phyloP scores from a whole-genome alignment of 2,888 invertebrate genomes.

The Mesorhabditis sp. region DNA sequence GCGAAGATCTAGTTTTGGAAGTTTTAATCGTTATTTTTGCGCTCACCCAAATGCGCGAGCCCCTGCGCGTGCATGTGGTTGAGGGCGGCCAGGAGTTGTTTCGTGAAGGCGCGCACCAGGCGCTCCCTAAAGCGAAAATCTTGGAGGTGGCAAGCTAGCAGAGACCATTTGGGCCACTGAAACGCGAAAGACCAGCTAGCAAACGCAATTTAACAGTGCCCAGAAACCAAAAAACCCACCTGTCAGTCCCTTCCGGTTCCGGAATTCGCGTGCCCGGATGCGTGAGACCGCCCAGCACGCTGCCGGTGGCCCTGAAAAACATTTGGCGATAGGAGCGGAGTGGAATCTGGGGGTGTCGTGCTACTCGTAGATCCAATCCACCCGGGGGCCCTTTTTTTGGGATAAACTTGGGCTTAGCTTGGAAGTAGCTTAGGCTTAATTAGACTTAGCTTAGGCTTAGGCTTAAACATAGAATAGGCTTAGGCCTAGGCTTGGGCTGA shows the following conservation, averaged over 20 bases:
- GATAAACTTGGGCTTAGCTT: no score
- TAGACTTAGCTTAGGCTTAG: no score
- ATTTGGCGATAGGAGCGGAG: no score
- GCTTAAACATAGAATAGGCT: no score
- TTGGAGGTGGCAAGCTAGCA: background rate
- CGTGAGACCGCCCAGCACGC: conserved; percentile 18
- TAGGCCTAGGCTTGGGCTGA: no score
- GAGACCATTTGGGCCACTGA: background rate
- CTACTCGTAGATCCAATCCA: no score
- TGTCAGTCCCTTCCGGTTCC: conserved; percentile 26
- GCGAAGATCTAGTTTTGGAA: conserved; percentile 70
- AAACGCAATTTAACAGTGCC: background rate
- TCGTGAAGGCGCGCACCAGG: conserved; percentile 33
- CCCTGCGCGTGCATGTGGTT: conserved; percentile 68
- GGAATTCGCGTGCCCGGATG: conserved; percentile 29
- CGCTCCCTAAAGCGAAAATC: conserved; percentile 13
- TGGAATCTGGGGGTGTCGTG: no score
- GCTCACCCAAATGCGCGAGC: conserved; percentile 75
- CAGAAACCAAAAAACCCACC: conserved; percentile 9
- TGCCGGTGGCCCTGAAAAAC: background rate
- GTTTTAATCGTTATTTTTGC: background rate
- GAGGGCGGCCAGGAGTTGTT: conserved; percentile 33
- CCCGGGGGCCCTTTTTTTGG: no score
- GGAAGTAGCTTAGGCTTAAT: no score
- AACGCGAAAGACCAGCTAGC: background rate